Base-by-base conservation (phyloP, 1,140 invertebrate genomes). In the Magallana ariakensis region DNA sequence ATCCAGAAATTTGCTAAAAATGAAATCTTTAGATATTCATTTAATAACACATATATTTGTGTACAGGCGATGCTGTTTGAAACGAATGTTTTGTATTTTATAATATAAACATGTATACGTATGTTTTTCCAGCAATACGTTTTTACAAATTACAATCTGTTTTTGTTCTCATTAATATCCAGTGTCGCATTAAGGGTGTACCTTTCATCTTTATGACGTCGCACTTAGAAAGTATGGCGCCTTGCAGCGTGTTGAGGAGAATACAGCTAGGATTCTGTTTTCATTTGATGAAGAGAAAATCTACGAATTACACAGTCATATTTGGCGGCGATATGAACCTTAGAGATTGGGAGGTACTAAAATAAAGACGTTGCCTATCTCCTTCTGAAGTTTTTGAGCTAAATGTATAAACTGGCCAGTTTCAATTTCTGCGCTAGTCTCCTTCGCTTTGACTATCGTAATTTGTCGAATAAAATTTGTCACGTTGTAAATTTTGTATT, bases 301-400 rank as follows among this genome's bases (percentile, higher is more conserved):
- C 93, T 8, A 56, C 92, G n/a, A 91, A 94, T 56, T 85, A 90
- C 13, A 95, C 95, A 56, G 95, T 96, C 0, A 92, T 96, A 58
- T 96, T 96, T 94, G 96, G 94, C 75, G 96, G 96, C 15, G 96
- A 96, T 92, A 89, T 96, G 11, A 96, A 96, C 91, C 89, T 96
- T 3, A 91, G 96, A 66, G 96, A 96, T 90, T 95, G 95, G 92
- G 96, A 96, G 94, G 96, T 96, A 90, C 10, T 60, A 19, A 60
- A n/a, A 16, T 60, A 1, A 6, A n/a, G 7, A 60, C 11, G 15
- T 60, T n/a, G 16, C 11, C 10, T 16, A 3, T 0, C 33, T 46
- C 33, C 33, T 46, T 46, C 33, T 5, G 5, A 46, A 46, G 33
- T 46, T 46, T 46, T 46, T 0, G 1, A 46, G 33, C 33, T 46